Conservation (phyloP, 2,113 vertebrate species). For the Mobula birostris region DNA sequence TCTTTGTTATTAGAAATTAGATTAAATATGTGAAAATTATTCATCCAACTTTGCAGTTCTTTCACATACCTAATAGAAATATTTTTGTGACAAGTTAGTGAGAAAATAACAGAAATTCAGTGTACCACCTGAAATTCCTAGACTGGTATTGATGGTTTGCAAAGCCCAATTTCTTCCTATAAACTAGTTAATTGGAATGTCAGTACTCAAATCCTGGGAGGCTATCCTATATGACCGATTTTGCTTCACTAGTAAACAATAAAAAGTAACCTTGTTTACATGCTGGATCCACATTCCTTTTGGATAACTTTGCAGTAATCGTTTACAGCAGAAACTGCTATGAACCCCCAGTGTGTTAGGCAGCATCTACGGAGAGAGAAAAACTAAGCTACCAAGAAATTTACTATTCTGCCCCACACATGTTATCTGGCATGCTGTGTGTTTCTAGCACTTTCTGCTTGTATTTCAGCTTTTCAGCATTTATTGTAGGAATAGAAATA, state of each 20-base stretch:
- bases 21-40: neutral
- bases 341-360: no score
- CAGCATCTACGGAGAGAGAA: no score
- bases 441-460: no score
- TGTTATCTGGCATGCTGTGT: no score
- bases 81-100: neutral
- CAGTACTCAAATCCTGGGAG: neutral
- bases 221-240: neutral
- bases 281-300: neutral
- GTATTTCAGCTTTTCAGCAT: no score
- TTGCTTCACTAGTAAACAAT: neutral
- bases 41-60: neutral
- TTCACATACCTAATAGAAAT: neutral
- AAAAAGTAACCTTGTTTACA: neutral
- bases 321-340: no score
- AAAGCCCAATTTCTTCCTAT: neutral
- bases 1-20: neutral
- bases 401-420: no score
- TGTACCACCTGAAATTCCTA: neutral
- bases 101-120: neutral
- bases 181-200: neutral
- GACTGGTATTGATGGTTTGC: neutral
- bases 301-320: neutral
- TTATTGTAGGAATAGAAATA: no score
- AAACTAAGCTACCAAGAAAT: no score